Percentiles rank a stretch among this genome's conserved stretches.
Evolutionary conservation across 2,797 vertebrate species (phyloP).

Genomic region (Sebastes iracundus): DNA sequence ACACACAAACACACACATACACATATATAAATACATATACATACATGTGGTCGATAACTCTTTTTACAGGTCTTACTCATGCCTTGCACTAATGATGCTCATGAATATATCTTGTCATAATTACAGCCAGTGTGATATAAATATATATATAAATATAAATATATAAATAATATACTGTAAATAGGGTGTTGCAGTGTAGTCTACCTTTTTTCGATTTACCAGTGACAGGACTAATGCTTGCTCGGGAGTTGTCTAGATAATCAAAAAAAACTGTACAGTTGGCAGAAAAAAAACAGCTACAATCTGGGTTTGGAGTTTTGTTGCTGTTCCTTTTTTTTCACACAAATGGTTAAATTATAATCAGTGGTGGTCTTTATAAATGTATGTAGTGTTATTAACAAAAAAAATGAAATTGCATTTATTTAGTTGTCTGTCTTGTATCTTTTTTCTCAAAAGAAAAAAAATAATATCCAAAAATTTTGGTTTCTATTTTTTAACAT

Average conservation of each 20-base stretch:
- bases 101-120: constrained; percentile 92
- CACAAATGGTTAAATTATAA: constrained; percentile 90
- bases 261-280: constrained; percentile 92
- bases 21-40: neutral
- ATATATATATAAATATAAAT: constrained; percentile 81
- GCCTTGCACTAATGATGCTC: constrained; percentile 93
- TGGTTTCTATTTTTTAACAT: constrained; percentile 85
- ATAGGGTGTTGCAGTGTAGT: constrained; percentile 97
- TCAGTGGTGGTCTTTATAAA: constrained; percentile 91
- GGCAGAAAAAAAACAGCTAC: constrained; percentile 82
- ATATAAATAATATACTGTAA: constrained; percentile 96
- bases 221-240: constrained; percentile 93
- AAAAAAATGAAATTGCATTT: constrained; percentile 77
- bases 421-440: constrained; percentile 81
- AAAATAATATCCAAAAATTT: constrained; percentile 54
- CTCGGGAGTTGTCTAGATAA: constrained; percentile 90
- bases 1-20: constrained; percentile 6
- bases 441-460: constrained; percentile 61
- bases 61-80: constrained; percentile 80
- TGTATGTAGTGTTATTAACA: constrained; percentile 89
- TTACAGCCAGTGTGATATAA: constrained; percentile 92
- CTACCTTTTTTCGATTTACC: constrained; percentile 91
- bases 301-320: constrained; percentile 81
- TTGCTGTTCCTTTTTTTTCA: constrained; percentile 80
- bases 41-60: constrained; percentile 65